Evolutionary conservation across 2,113 vertebrate species (phyloP), one percentile per base, ranked within the genome.

Genomic region (Campylomormyrus tamandua): DNA sequence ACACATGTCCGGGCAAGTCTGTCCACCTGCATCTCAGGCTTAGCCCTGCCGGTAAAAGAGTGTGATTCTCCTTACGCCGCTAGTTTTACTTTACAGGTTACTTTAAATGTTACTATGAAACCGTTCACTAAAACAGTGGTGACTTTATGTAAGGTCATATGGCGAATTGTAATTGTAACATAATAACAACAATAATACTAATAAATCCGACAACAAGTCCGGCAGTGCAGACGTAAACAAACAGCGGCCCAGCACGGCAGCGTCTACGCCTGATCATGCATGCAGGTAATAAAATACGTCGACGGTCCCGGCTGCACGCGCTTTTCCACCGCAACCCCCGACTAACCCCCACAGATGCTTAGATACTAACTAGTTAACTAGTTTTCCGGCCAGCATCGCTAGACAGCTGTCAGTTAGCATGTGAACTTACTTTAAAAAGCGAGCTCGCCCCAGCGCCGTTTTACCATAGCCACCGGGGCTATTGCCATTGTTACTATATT

Each of bases 1-100:
- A 5, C 24, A 89, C 90, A 91, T 87, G 90, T 83, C 90, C 31
- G 27, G 88, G 50, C 90, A 86, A 80, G 88, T 89, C 87, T 31
- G 62, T 19, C 13, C 17, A 31, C 11, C 21, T 52, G 31, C 15
- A 39, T 77, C 13, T 74, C n/a, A 70, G 62, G 3, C 62, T 70
- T n/a, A 70, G 8, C 3, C 66, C n/a, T 74, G 66, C 27, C 15
- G 70, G 35, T 17, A 77, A 35, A 17, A 70, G 2, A 9, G 70
- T 17, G 31, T 39, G 1, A 17, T 15, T 77, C 70, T 77, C 15
- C 70, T 39, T 24, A 39, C 70, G 13, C 70, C 2, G 27, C 56
- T 5, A 39, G 13, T 24, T 77, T 77, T 8, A 39, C 11, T 74
- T 74, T 70, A 70, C 27, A 70, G 9, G 27, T 70, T 70, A 13